A percentile compares a stretch with the other conserved stretches of the same genome.
phyloP scores from a whole-genome alignment of 2,888 invertebrate species.

The Phania funesta region DNA sequence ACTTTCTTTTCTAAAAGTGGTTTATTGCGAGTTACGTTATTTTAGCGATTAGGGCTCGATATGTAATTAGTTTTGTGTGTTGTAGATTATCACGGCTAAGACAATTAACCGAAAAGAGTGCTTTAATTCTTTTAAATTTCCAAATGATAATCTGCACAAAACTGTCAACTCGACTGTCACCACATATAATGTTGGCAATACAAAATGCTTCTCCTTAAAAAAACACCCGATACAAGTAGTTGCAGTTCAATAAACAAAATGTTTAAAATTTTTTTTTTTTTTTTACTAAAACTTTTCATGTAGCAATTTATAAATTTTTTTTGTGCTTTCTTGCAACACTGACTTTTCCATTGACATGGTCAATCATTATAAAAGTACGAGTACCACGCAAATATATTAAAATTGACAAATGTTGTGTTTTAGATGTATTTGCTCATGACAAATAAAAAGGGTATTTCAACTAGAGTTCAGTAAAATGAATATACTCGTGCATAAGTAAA shows the following conservation, averaged over 20 bases:
- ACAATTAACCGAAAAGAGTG: no score
- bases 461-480: slow-evolving; percentile 20
- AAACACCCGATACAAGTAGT: background rate
- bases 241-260: slow-evolving; percentile 1
- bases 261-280: background rate
- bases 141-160: no score
- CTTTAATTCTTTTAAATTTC: no score
- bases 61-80: no score
- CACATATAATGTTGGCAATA: no score
- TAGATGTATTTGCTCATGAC: background rate
- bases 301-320: slow-evolving; percentile 3
- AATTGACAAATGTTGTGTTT: slow-evolving; percentile 51
- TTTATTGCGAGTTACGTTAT: no score
- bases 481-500: slow-evolving; percentile 10
- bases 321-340: slow-evolving; percentile 1
- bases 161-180: no score
- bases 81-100: no score
- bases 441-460: slow-evolving; percentile 9
- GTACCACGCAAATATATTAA: slow-evolving; percentile 60
- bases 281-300: background rate
- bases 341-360: slow-evolving; percentile 40
- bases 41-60: no score
- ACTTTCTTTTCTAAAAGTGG: no score
- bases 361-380: slow-evolving; percentile 52
- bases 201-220: no score